phyloP scores from a whole-genome alignment of 1,140 invertebrate genomes.

The Microplitis mediator region DNA sequence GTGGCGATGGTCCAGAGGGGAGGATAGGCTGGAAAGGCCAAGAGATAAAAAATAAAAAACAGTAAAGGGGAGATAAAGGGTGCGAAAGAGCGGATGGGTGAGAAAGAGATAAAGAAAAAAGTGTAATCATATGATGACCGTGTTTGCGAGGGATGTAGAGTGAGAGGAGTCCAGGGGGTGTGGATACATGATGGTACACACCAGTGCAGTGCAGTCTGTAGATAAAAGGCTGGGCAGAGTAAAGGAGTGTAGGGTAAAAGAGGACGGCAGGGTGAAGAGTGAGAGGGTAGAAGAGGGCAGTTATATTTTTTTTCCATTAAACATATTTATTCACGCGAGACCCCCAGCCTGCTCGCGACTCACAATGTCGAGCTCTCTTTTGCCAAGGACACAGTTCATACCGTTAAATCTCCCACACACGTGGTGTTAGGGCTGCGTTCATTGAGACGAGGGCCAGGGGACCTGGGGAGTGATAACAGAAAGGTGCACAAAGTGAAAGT shows the following conservation, averaged over 20 bases:
- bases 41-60: slow-evolving; percentile 2
- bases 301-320: slow-evolving; percentile 28
- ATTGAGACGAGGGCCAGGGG: not conserved
- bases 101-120: slow-evolving; percentile 7
- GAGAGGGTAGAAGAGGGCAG: not conserved
- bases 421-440: slow-evolving; percentile 2
- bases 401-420: slow-evolving; percentile 21
- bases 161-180: not conserved
- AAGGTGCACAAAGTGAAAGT: slow-evolving; percentile 36
- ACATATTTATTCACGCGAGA: slow-evolving; percentile 30
- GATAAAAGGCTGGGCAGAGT: slow-evolving; percentile 13
- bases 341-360: slow-evolving; percentile 7
- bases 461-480: not conserved
- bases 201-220: slow-evolving; percentile 18
- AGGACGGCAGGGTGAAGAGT: not conserved
- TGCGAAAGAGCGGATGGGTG: not conserved
- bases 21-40: not conserved
- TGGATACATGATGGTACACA: slow-evolving; percentile 11
- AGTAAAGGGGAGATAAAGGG: not conserved
- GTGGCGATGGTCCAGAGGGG: not conserved
- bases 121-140: slow-evolving; percentile 37
- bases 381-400: slow-evolving; percentile 26
- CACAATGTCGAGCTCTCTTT: slow-evolving; percentile 31
- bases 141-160: slow-evolving; percentile 16
- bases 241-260: not conserved